Conservation (phyloP, 2,888 invertebrate genomes). For the Tortrix viridana region DNA sequence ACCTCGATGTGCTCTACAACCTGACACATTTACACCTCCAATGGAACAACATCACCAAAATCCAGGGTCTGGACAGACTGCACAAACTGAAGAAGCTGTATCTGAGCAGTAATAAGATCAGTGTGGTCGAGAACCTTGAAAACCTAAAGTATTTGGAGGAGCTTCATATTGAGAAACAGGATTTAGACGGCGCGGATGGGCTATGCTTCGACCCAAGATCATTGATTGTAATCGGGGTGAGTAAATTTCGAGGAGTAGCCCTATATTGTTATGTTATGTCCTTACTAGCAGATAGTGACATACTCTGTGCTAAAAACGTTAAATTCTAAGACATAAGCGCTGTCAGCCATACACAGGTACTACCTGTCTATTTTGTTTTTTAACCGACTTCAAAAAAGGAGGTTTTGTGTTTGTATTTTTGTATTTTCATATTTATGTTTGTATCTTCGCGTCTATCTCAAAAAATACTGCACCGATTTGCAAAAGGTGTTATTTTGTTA, state of each 20-base stretch:
- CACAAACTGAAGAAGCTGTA: constrained; percentile 90
- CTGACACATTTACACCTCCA: constrained; percentile 89
- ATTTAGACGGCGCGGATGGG: constrained; percentile 78
- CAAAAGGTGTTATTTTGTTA: too few relatives aligned
- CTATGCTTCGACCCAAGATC: constrained; percentile 88
- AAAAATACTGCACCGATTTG: too few relatives aligned
- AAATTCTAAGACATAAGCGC: too few relatives aligned
- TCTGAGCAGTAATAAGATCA: constrained; percentile 87
- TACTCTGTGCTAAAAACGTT: background rate
- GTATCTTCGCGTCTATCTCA: too few relatives aligned
- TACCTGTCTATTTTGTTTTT: too few relatives aligned
- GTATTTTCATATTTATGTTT: too few relatives aligned
- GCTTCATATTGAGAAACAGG: constrained; percentile 88
- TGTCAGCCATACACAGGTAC: too few relatives aligned
- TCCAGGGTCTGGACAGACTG: constrained; percentile 86
- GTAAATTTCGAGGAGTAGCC: constrained; percentile 28
- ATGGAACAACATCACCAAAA: constrained; percentile 89
- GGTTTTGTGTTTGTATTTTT: too few relatives aligned
- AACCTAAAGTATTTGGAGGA: constrained; percentile 85
- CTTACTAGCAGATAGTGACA: too few relatives aligned
- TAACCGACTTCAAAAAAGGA: too few relatives aligned
- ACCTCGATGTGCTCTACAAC: constrained; percentile 86
- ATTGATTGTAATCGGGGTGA: constrained; percentile 84
- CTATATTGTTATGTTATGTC: too few relatives aligned
- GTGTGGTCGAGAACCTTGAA: constrained; percentile 88